Evolutionary conservation across 2,797 vertebrate species (phyloP).

Genomic region (Cryptoblepharus egeriae): DNA sequence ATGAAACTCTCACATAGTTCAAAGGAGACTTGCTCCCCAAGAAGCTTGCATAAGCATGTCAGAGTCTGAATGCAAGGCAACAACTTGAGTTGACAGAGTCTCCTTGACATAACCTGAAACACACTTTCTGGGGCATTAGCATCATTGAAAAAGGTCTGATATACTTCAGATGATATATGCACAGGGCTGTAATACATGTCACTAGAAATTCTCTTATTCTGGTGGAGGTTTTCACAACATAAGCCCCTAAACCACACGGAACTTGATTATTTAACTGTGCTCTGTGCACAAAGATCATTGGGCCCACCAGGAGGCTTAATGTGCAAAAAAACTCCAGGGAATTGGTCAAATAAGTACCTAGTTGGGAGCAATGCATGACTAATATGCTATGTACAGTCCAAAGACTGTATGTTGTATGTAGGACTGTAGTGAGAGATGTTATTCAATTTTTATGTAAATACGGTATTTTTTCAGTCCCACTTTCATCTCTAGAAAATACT

Average conservation of each 20-base stretch:
- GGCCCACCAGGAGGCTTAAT: not conserved
- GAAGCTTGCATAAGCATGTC: not conserved
- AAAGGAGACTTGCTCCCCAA: not conserved
- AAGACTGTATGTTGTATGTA: not conserved
- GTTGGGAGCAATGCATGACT: not conserved
- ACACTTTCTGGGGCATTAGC: not conserved
- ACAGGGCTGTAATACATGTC: not conserved
- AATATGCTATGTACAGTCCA: not conserved
- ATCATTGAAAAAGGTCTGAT: not conserved
- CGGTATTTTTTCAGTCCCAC: no score
- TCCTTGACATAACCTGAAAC: slow-evolving; percentile 1
- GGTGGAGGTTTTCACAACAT: not conserved
- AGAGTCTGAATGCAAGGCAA: not conserved
- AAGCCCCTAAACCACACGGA: not conserved
- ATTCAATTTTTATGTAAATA: no score
- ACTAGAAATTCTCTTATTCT: not conserved
- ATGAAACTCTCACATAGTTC: not conserved
- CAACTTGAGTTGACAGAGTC: not conserved
- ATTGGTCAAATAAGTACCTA: slow-evolving; percentile 5
- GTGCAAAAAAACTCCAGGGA: not conserved
- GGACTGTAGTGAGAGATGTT: slow-evolving; percentile 25
- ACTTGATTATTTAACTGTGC: not conserved
- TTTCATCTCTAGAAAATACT: no score
- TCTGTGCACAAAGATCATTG: not conserved
- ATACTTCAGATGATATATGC: not conserved